Evolutionary conservation across 2,888 invertebrate species (phyloP), one percentile per base, ranked within the genome.

Genomic region (Lepetodrilus schrolli): DNA sequence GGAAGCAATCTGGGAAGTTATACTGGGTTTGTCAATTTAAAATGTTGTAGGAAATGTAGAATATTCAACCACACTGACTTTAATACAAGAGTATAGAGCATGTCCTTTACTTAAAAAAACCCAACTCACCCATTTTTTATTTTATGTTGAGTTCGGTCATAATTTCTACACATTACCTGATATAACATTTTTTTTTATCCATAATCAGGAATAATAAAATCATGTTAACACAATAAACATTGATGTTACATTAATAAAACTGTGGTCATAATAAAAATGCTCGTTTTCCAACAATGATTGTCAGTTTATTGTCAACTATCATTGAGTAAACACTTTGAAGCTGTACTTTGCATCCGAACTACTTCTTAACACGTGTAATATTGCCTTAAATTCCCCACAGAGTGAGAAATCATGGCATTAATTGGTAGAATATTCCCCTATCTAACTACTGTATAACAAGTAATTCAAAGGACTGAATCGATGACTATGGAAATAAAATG

Each of bases 281-380:
- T 58, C 23, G 34, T 58, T 26, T 30, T 30, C 23, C n/a, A 30
- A 17, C 58, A 58, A 17, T 58, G 30, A 58, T 26, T 58, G 30
- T 17, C 58, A 58, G 26, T 58, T 48, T 58, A 58, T 30, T 30
- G n/a, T 58, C 34, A 26, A 58, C 34, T 7, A 58, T 58, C 34
- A 58, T 10, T 30, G 17, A n/a, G n/a, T 30, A 58, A 58, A 58
- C 58, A 58, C 58, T 58, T 58, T 58, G 58, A 58, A 58, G 30
- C 30, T 17, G n/a, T 34, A 58, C 58, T 30, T 58, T 34, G n/a
- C 26, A 26, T 26, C 34, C 58, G 13, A 26, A 30, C n/a, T 30
- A 30, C 34, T 58, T 51, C 34, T 30, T 23, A 17, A 10, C 30
- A 26, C 26, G 30, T 13, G 2, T 17, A 17, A 30, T 58, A 58